phyloP scores from a whole-genome alignment of 35 echinoderm and acorn worm species.

The Strongylocentrotus purpuratus region DNA sequence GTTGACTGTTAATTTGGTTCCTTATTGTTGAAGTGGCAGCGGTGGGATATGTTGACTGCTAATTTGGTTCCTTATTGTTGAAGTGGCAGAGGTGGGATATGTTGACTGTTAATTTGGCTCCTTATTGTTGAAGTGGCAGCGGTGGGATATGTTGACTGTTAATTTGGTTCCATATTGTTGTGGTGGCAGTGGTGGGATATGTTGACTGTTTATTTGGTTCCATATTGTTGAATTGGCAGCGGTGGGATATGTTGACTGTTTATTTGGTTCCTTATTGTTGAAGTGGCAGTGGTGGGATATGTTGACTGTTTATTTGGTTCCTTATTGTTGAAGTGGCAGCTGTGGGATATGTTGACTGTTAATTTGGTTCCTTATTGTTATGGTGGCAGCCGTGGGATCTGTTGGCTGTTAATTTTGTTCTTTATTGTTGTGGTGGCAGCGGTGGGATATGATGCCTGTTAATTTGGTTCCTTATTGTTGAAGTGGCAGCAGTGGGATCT shows the following conservation, averaged over 20 bases:
- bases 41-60: neutral
- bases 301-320: neutral
- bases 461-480: neutral
- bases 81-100: neutral
- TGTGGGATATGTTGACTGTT: neutral
- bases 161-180: neutral
- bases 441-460: neutral
- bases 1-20: neutral
- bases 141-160: neutral
- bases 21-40: neutral
- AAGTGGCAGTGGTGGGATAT: neutral
- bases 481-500: neutral
- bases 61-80: neutral
- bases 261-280: neutral
- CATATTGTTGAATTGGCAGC: neutral
- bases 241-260: neutral
- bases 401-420: neutral
- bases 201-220: neutral
- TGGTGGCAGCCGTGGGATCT: neutral
- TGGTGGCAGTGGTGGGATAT: neutral
- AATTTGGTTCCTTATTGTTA: too few species aligned
- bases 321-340: neutral
- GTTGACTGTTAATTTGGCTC: neutral
- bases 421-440: neutral
- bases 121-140: neutral